Base-by-base conservation (phyloP, 2,888 invertebrate species). In the Lasioglossum malachurum region DNA sequence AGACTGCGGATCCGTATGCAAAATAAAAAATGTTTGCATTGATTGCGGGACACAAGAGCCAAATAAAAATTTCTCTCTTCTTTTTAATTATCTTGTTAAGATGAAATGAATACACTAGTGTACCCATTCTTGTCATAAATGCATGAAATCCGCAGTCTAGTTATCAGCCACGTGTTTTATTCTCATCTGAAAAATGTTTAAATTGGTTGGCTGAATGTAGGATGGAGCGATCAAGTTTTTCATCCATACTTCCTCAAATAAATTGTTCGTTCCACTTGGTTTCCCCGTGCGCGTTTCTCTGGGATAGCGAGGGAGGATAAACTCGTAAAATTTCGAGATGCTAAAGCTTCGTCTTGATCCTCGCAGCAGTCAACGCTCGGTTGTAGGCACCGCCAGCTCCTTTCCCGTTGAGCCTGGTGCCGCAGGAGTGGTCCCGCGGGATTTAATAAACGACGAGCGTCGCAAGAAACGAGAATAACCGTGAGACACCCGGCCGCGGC, bases 371-470 rank as follows among this genome's bases (percentile, higher is more conserved):
- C 60, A 60, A 60, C 27, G 27, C 60, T 14, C n/a, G 60, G 27
- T 12, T 19, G 38, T 19, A 77, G 53, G 46, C 60, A 27, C 4
- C 27, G n/a, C 12, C n/a, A 27, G 57, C 60, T 27, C 27, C 60
- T 60, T 60, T 27, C 60, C 12, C 60, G n/a, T 60, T 27, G 60
- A 60, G 27, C 27, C 27, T 27, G 27, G n/a, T n/a, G 60, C 12
- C 46, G 57, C 74, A 57, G n/a, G 72, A 74, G 84, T 60, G 60
- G 60, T n/a, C 60, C 60, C 60, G 60, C 4, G 60, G 60, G 60
- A 60, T 60, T 60, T 82, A 84, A 82, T 84, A 84, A 79, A 85
- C 84, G 84, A 60, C 83, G 44, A 71, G 64, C 23, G 64, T 27
- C 60, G 53, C 38, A n/a, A 53, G 72, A 46, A 73, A 75, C 49